Conservation (phyloP, 2,888 invertebrate genomes). For the Dromius quadrimaculatus region DNA sequence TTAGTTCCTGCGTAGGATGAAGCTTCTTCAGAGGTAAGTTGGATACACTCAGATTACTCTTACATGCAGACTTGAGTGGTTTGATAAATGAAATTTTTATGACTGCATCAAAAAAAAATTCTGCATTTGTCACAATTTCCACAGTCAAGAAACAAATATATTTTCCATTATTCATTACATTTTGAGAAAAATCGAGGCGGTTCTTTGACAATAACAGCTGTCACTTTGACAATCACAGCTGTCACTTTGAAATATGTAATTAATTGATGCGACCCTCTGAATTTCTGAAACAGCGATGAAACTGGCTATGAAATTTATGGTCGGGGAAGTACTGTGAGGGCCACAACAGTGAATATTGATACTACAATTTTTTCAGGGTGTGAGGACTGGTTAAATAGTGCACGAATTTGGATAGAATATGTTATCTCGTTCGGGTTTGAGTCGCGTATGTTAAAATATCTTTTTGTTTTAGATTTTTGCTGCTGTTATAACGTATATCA, state of each 20-base stretch:
- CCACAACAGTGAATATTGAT: neutral
- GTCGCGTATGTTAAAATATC: neutral
- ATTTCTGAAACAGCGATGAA: neutral
- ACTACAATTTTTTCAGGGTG: neutral
- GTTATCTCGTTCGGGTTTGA: neutral
- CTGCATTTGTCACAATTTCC: too few species aligned
- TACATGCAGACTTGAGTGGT: too few species aligned
- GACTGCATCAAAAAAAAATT: too few species aligned
- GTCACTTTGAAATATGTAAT: neutral
- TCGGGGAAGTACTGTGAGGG: too few species aligned
- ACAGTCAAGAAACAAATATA: too few species aligned
- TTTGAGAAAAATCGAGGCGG: too few species aligned
- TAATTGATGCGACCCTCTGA: neutral
- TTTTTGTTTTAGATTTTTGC: constrained; percentile 15
- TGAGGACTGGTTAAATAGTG: neutral
- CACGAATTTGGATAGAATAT: constrained; percentile 2
- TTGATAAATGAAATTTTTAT: too few species aligned
- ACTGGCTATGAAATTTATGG: too few species aligned
- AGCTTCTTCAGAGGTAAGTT: constrained; percentile 1
- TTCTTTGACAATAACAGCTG: too few species aligned
- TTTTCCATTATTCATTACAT: too few species aligned
- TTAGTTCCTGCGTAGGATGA: constrained; percentile 6
- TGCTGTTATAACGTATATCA: constrained; percentile 18
- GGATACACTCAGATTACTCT: too few species aligned
- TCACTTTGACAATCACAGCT: too few species aligned